Evolutionary conservation across 2,888 invertebrate genomes (phyloP).

Genomic region (Oligia latruncula): DNA sequence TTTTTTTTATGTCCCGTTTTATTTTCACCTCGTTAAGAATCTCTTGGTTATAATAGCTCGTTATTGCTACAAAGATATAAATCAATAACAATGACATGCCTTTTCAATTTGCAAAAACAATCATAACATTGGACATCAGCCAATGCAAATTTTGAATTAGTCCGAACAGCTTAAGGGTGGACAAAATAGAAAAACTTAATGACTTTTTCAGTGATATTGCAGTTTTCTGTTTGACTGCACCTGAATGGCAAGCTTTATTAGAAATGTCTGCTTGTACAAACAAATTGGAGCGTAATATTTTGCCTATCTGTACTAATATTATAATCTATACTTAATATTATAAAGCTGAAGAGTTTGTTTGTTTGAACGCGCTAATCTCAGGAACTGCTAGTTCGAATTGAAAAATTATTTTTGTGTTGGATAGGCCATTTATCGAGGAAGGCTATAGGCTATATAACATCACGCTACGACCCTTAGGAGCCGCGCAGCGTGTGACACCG

Average conservation of each 20-base stretch:
- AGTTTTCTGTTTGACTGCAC: conserved; percentile 39
- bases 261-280: conserved; percentile 36
- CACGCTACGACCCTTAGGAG: too few species aligned
- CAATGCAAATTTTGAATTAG: conserved; percentile 43
- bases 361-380: too few species aligned
- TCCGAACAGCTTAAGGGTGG: background rate
- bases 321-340: too few species aligned
- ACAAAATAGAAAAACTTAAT: conserved; percentile 17
- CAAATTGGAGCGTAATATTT: conserved; percentile 22
- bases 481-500: too few species aligned
- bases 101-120: conserved; percentile 28
- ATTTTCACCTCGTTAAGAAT: conserved; percentile 48
- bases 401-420: too few species aligned
- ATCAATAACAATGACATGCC: conserved; percentile 5
- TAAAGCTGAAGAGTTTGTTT: too few species aligned
- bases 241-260: conserved; percentile 34
- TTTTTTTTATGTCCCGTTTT: conserved; percentile 46
- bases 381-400: too few species aligned
- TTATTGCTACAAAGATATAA: conserved; percentile 17
- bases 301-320: background rate
- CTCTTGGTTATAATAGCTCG: conserved; percentile 19
- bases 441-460: too few species aligned
- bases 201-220: conserved; percentile 35
- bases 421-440: too few species aligned
- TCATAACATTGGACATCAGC: conserved; percentile 20